A percentile compares a stretch with the other conserved stretches of the same genome.
These are phyloP conservation scores for Acrocephalus scirpaceus DNA, from an alignment of 2,797 vertebrate species.

Conservation along the genomic window DNA sequence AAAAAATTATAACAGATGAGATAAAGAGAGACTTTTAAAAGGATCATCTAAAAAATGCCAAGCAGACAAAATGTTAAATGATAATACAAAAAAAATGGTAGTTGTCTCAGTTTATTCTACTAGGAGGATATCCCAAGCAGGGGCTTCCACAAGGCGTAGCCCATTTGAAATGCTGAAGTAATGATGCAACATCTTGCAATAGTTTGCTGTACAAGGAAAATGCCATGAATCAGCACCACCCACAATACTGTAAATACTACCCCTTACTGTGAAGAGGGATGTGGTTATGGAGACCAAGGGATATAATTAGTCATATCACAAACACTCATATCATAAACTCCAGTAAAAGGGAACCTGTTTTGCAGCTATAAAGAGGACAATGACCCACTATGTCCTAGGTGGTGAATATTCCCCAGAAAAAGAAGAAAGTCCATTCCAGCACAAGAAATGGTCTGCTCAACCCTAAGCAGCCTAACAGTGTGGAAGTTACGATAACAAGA, in stretches of 20 bases:
- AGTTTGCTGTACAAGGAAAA: not conserved
- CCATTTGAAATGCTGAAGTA: not conserved
- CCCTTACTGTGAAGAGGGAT: slow-evolving; percentile 34
- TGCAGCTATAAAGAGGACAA: not conserved
- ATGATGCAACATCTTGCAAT: not conserved
- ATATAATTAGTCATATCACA: slow-evolving; percentile 11
- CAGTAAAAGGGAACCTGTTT: slow-evolving; percentile 25
- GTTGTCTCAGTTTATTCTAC: not conserved
- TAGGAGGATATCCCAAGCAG: not conserved
- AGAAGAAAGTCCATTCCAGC: not conserved
- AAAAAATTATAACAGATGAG: not conserved
- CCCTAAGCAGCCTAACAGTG: not conserved
- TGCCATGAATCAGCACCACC: slow-evolving; percentile 24
- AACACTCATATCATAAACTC: not conserved
- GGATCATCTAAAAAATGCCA: not conserved
- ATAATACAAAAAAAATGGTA: not conserved
- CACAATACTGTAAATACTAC: not conserved
- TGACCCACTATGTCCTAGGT: not conserved
- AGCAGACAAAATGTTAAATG: not conserved
- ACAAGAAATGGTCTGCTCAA: not conserved
- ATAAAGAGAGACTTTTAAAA: not conserved
- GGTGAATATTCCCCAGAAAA: not conserved
- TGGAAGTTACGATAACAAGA: not conserved
- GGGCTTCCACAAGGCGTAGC: not conserved
- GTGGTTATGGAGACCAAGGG: slow-evolving; percentile 21